Base-by-base conservation (phyloP, 2,113 vertebrate genomes). In the Junco hyemalis region DNA sequence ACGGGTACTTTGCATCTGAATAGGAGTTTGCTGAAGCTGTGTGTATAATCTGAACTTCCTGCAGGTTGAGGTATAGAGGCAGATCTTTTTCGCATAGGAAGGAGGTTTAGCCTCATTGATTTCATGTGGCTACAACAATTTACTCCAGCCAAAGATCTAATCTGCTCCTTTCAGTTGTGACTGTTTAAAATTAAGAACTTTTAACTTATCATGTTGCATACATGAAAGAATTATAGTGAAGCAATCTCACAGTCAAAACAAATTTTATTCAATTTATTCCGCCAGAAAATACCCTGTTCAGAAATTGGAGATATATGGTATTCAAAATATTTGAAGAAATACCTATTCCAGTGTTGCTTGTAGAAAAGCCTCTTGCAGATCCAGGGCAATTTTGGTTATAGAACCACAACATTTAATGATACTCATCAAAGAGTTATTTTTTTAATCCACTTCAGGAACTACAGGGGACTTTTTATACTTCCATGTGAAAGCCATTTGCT, bases 401-500 rank as follows among this genome's bases (percentile, higher is more conserved):
- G 57, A 87, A 77, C 15, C 31, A 82, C 54, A 95, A 73, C 51
- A 63, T 65, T 50, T 92, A 94, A 93, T 88, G 82, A 36, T 83
- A 82, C 11, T 91, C 29, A 90, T 82, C 45, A 65, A 40, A 87
- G 42, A 77, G 29, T 40, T 68, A 16, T 83, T 78, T 93, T 90
- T 88, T 86, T 88, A 29, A 29, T 77, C 64, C 89, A 78, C 54
- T 69, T 12, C 28, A 47, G 29, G 44, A 91, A 51, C 86, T 87
- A 60, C 78, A 63, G 87, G 71, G 56, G 60, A 77, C 33, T n/a
- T 80, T 80, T 86, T 88, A 54, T 65, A 82, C 59, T 94, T 80
- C 38, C 11, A 48, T 47, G 18, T 64, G 61, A 96, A 94, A 81
- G 31, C 18, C 35, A 73, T 85, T 92, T 36, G 77, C 61, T 91